These are phyloP conservation scores for Thalassophryne amazonica DNA, from an alignment of 2,797 vertebrate species.

Conservation along the genomic window DNA sequence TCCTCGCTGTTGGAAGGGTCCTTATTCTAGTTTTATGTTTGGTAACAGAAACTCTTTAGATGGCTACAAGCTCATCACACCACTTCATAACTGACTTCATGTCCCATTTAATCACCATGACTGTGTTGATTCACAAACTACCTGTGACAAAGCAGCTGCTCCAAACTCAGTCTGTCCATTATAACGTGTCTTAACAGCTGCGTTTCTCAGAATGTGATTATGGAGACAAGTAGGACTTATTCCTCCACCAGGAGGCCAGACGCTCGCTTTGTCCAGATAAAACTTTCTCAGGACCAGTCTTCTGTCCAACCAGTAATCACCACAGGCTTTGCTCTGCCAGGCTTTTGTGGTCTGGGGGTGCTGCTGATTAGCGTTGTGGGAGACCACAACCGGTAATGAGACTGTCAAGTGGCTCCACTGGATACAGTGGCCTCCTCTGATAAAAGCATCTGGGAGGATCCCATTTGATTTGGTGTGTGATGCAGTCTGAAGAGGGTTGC, in stretches of 20 bases:
- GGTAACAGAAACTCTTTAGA: too few species aligned
- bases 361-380: slow-evolving; percentile 54
- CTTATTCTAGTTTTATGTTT: too few species aligned
- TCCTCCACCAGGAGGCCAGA: slow-evolving; percentile 24
- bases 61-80: too few species aligned
- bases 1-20: too few species aligned
- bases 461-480: slow-evolving; percentile 55
- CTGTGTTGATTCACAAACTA: too few species aligned
- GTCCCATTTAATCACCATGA: too few species aligned
- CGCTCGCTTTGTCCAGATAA: slow-evolving; percentile 43
- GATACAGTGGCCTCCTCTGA: slow-evolving; percentile 47
- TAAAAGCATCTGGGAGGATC: slow-evolving; percentile 47
- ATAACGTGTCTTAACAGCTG: neutral
- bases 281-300: slow-evolving; percentile 39
- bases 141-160: too few species aligned
- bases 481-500: slow-evolving; percentile 53
- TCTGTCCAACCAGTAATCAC: slow-evolving; percentile 39
- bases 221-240: slow-evolving; percentile 20
- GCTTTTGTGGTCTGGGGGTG: slow-evolving; percentile 32
- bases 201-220: slow-evolving; percentile 27
- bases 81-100: too few species aligned
- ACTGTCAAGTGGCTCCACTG: slow-evolving; percentile 47
- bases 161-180: too few species aligned
- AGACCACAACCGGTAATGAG: slow-evolving; percentile 52
- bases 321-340: slow-evolving; percentile 28